phyloP scores from a whole-genome alignment of 2,113 vertebrate genomes.

The Xerus inauris region DNA sequence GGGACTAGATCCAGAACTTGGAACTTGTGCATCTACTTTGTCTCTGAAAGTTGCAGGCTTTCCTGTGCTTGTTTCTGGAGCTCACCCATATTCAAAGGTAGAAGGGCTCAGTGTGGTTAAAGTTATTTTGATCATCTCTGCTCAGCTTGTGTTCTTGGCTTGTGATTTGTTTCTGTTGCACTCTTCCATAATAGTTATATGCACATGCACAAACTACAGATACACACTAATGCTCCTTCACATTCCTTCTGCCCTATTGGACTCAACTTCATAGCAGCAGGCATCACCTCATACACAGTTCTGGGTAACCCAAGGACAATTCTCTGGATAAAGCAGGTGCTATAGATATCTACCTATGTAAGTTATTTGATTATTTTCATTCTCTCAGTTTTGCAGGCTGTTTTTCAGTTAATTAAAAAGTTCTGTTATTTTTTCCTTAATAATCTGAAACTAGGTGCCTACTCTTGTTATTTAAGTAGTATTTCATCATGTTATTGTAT shows the following conservation, averaged over 20 bases:
- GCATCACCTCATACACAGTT: neutral
- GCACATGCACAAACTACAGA: neutral
- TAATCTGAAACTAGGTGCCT: neutral
- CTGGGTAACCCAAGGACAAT: neutral
- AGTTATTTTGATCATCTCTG: neutral
- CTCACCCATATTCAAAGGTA: neutral
- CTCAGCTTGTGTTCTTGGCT: neutral
- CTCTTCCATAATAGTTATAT: neutral
- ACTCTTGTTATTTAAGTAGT: neutral
- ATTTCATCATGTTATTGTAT: neutral
- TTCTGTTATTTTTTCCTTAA: slow-evolving; percentile 4
- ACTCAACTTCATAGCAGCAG: neutral
- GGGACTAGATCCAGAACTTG: neutral
- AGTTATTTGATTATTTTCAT: neutral
- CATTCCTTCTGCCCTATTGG: neutral
- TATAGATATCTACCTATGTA: neutral
- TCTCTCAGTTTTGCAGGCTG: neutral
- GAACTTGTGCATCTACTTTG: neutral
- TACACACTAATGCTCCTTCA: neutral
- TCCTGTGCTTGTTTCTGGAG: neutral
- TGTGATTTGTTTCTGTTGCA: neutral
- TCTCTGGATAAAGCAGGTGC: slow-evolving; percentile 32
- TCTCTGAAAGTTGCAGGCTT: accelerated
- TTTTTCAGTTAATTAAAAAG: slow-evolving; percentile 30
- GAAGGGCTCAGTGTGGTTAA: neutral